Evolutionary conservation across 2,113 vertebrate genomes (phyloP), one percentile per base, ranked within the genome.

Genomic region (Labeo rohita): DNA sequence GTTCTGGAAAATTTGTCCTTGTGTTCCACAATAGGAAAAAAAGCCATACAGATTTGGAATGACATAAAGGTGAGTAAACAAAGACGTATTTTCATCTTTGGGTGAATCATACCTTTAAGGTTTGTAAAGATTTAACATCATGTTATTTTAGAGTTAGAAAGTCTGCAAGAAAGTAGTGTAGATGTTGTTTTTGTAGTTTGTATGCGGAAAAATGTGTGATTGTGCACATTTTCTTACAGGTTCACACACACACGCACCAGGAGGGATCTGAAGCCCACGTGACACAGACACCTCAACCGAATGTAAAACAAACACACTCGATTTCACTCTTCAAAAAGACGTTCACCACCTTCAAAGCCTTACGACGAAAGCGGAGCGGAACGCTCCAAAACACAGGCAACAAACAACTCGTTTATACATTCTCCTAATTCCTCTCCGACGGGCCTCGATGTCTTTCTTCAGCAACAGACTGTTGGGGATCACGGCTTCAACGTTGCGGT

Each of bases 311-410:
- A 92, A 92, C 87, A 92, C 21, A 68, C 84, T 87, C 85, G 86
- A 90, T 87, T 90, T 85, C 63, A 85, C 86, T 91, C 92, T 91
- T 92, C 91, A 91, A 92, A 93, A 91, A 83, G 39, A 85, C 56
- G 50, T 85, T 86, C 80, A 59, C 72, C 36, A 86, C 92, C 92
- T 92, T 94, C 92, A 94, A 94, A 94, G 93, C 88, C 16, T 63
- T 66, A 43, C 83, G 83, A 90, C 90, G 90, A 91, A 92, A 91
- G 92, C 90, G 16, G 78, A 89, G 87, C 91, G 78, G 88, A 87
- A 90, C 83, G 83, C 91, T 92, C 91, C 91, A 70, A 92, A 87
- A 92, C 92, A 90, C 92, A 92, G 90, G 90, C 90, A 90, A 90
- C 90, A 92, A 94, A 92, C 91, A 87, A 84, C 43, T 28, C 91